Percentiles rank a stretch among this genome's conserved stretches.
Conservation (phyloP, 2,888 invertebrate genomes). For the Micoletzkya japonica region DNA sequence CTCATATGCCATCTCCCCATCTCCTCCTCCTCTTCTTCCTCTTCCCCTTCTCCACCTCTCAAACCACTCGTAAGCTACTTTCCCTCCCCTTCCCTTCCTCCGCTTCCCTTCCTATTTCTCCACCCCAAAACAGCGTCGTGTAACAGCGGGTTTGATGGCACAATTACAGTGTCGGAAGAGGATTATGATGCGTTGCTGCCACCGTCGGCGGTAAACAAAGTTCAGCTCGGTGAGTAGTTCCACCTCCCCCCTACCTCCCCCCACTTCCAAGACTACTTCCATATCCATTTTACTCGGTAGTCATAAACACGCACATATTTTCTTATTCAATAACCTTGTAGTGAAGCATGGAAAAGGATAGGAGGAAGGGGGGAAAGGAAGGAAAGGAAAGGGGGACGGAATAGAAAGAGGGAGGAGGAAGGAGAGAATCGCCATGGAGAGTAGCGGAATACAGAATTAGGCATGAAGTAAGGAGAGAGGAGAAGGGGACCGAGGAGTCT, state of each 20-base stretch:
- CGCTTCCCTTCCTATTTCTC: background rate
- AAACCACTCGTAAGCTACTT: background rate
- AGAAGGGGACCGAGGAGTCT: background rate
- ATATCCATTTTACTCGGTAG: background rate
- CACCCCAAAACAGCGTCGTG: background rate
- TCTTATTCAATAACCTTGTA: no score
- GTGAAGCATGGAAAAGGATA: background rate
- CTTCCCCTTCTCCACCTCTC: background rate
- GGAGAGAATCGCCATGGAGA: background rate
- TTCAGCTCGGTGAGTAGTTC: constrained; percentile 5
- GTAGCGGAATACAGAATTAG: background rate
- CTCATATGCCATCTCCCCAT: no score
- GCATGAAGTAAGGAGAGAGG: background rate
- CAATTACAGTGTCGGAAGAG: background rate
- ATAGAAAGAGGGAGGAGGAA: background rate
- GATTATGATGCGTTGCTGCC: background rate
- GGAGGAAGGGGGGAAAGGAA: background rate
- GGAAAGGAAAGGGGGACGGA: background rate
- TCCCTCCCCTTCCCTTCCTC: background rate
- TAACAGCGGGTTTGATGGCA: constrained; percentile 2
- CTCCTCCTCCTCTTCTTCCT: background rate
- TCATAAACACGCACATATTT: no score
- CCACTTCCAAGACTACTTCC: no score
- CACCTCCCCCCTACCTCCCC: background rate
- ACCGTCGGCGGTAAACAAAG: constrained; percentile 3